Percentiles rank a stretch among this genome's conserved stretches.
These are phyloP conservation scores for Hippasteria phrygiana DNA, from an alignment of 53 echinoderm and acorn worm species.

Conservation along the genomic window DNA sequence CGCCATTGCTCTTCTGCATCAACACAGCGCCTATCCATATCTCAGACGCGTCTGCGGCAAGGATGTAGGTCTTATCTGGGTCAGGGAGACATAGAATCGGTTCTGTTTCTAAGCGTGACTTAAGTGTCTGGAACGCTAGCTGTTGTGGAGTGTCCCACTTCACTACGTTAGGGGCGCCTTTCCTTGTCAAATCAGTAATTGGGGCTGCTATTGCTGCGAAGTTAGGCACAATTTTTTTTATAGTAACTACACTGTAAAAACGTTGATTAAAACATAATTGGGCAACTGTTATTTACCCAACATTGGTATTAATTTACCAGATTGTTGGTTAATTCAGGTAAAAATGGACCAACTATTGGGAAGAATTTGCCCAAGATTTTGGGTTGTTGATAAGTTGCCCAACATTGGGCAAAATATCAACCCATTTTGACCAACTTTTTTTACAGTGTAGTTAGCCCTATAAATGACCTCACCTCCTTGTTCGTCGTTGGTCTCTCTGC, in stretches of 20 bases:
- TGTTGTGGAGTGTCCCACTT: slow-evolving; percentile 17
- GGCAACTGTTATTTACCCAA: too few relatives aligned
- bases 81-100: slow-evolving; percentile 32
- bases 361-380: too few relatives aligned
- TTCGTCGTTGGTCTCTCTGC: not conserved
- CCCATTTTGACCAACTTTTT: too few relatives aligned
- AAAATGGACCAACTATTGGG: too few relatives aligned
- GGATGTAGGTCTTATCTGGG: slow-evolving; percentile 9
- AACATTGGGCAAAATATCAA: too few relatives aligned
- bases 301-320: too few relatives aligned
- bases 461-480: too few relatives aligned
- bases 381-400: too few relatives aligned
- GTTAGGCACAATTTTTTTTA: slow-evolving; percentile 34
- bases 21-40: slow-evolving; percentile 31
- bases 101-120: too few relatives aligned
- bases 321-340: too few relatives aligned
- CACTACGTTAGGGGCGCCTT: slow-evolving; percentile 28
- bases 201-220: slow-evolving; percentile 47
- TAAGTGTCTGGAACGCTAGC: slow-evolving; percentile 30
- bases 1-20: not conserved
- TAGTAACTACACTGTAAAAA: not conserved
- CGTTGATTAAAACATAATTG: too few relatives aligned
- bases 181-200: slow-evolving; percentile 38
- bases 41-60: slow-evolving; percentile 23
- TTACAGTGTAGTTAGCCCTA: too few relatives aligned